Evolutionary conservation across 2,888 invertebrate species (phyloP).

Genomic region (Morpho helenor): DNA sequence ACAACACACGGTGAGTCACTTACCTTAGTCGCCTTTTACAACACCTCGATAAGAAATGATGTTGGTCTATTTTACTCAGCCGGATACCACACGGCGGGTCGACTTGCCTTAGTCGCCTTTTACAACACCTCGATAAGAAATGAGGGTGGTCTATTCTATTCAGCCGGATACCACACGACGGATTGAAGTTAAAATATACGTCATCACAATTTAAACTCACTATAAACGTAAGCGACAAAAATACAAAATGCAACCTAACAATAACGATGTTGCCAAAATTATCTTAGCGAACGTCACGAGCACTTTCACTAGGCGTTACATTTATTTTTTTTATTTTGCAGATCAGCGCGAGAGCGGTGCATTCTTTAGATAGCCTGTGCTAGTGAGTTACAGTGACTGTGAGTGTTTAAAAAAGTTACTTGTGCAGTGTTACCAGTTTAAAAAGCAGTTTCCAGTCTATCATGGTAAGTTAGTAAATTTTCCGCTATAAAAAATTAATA

Average conservation of each 20-base stretch:
- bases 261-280: constrained; percentile 38
- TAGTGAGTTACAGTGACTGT: constrained; percentile 23
- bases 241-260: not conserved
- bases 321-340: constrained; percentile 46
- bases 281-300: constrained; percentile 38
- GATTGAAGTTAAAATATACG: too few relatives aligned
- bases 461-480: constrained; percentile 13
- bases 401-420: constrained; percentile 12
- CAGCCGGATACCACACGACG: too few relatives aligned
- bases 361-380: constrained; percentile 17
- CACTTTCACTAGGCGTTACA: constrained; percentile 50
- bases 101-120: too few relatives aligned
- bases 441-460: not conserved
- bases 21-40: too few relatives aligned
- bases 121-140: too few relatives aligned
- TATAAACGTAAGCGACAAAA: not conserved
- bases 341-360: constrained; percentile 40
- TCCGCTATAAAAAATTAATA: too few relatives aligned
- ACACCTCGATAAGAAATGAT: too few relatives aligned
- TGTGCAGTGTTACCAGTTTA: constrained; percentile 20
- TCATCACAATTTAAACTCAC: not conserved
- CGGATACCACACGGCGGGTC: too few relatives aligned
- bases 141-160: too few relatives aligned
- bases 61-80: too few relatives aligned
- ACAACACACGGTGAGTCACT: too few relatives aligned